Evolutionary conservation across 64 coral and sea anemone genomes (phyloP).

Genomic region (Montipora efflorescens): DNA sequence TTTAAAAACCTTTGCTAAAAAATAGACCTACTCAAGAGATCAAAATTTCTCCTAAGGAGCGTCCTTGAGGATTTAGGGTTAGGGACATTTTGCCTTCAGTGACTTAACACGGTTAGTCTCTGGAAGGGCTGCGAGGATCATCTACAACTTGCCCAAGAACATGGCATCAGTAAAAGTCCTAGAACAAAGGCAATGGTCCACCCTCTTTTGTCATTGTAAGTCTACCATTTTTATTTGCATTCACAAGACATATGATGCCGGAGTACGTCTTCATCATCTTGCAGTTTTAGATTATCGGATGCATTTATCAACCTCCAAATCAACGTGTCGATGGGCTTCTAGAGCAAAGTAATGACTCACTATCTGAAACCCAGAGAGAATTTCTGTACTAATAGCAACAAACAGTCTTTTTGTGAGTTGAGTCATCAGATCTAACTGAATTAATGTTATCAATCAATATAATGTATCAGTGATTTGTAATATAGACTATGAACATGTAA

Average conservation of each 20-base stretch:
- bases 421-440: background rate
- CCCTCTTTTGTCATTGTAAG: background rate
- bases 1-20: background rate
- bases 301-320: conserved; percentile 10
- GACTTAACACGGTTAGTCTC: conserved; percentile 4
- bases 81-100: conserved; percentile 6
- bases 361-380: background rate
- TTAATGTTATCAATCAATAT: background rate
- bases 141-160: background rate
- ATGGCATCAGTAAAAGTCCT: conserved; percentile 11
- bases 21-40: conserved; percentile 17
- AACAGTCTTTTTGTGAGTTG: background rate
- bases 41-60: conserved; percentile 2
- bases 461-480: background rate
- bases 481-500: background rate
- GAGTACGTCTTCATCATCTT: conserved; percentile 10
- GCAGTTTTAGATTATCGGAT: conserved; percentile 19
- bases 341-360: background rate
- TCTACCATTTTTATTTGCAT: conserved; percentile 11
- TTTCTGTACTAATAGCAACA: too few species aligned
- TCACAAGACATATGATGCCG: background rate
- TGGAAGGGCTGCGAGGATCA: background rate
- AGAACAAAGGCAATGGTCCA: conserved; percentile 8
- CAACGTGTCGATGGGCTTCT: background rate
- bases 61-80: background rate